Percentiles rank a stretch among this genome's conserved stretches.
Conservation (phyloP, 2,888 invertebrate genomes). For the Stenchaetothrips biformis region DNA sequence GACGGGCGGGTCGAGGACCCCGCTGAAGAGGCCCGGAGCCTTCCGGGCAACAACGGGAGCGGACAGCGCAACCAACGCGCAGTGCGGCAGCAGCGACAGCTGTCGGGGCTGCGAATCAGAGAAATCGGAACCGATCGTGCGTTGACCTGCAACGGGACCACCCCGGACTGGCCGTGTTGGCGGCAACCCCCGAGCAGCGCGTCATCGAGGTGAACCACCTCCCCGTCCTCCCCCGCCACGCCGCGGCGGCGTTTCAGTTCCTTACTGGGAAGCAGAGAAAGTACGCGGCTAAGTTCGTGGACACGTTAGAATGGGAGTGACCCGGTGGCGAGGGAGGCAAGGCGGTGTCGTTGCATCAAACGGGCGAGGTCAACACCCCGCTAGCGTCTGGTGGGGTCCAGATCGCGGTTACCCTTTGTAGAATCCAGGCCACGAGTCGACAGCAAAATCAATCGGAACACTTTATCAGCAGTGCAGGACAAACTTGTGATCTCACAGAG, state of each 20-base stretch:
- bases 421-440: too few relatives aligned
- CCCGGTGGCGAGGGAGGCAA: too few relatives aligned
- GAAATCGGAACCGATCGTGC: conserved; percentile 14
- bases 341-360: background rate
- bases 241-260: background rate
- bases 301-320: background rate
- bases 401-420: too few relatives aligned
- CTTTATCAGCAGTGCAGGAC: too few relatives aligned
- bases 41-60: background rate
- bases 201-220: background rate
- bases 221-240: background rate
- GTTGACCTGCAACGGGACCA: background rate
- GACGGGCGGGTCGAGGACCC: too few relatives aligned
- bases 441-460: too few relatives aligned
- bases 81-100: background rate
- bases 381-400: too few relatives aligned
- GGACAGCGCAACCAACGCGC: background rate
- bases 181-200: too few relatives aligned
- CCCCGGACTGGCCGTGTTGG: background rate
- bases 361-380: background rate
- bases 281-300: background rate
- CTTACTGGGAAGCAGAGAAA: background rate
- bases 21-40: background rate
- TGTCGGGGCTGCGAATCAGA: background rate
- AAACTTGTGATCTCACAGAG: too few relatives aligned